phyloP scores from a whole-genome alignment of 2,797 vertebrate species.

The Enteromius radiatus region DNA sequence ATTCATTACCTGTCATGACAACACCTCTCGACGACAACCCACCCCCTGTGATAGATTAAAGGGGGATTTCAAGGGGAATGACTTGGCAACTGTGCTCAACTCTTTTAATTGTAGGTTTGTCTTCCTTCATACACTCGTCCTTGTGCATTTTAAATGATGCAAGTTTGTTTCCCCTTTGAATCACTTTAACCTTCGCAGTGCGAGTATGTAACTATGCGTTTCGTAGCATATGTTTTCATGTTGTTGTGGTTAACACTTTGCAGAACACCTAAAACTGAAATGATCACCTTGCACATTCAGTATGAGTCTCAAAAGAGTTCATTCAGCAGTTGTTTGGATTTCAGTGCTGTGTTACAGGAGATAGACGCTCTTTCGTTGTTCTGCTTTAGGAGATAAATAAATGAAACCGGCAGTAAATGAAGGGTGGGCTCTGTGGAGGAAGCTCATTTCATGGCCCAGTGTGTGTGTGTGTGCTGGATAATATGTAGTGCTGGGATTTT shows the following conservation, averaged over 20 bases:
- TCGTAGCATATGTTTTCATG: background rate
- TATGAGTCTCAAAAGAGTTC: constrained; percentile 1
- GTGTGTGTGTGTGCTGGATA: constrained; percentile 42
- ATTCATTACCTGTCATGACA: constrained; percentile 60
- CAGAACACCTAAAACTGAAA: constrained; percentile 10
- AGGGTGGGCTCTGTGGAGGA: constrained; percentile 44
- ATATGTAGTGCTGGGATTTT: constrained; percentile 51
- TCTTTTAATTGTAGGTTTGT: constrained; percentile 52
- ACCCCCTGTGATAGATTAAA: constrained; percentile 62
- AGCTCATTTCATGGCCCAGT: constrained; percentile 51
- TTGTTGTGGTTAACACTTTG: background rate
- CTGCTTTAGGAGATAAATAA: constrained; percentile 50
- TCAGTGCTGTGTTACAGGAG: constrained; percentile 7
- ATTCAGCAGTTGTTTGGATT: constrained; percentile 24
- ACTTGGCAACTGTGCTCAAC: constrained; percentile 55
- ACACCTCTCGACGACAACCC: constrained; percentile 41
- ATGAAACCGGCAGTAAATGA: constrained; percentile 45
- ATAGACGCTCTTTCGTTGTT: constrained; percentile 23
- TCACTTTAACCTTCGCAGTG: constrained; percentile 31
- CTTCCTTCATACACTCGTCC: constrained; percentile 26
- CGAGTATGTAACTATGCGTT: background rate
- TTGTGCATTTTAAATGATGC: constrained; percentile 32
- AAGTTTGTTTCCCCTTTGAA: constrained; percentile 48
- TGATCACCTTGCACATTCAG: background rate
- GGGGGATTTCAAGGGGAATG: constrained; percentile 63